Base-by-base conservation (phyloP, 2,888 invertebrate genomes). In the Agrotis ipsilon region DNA sequence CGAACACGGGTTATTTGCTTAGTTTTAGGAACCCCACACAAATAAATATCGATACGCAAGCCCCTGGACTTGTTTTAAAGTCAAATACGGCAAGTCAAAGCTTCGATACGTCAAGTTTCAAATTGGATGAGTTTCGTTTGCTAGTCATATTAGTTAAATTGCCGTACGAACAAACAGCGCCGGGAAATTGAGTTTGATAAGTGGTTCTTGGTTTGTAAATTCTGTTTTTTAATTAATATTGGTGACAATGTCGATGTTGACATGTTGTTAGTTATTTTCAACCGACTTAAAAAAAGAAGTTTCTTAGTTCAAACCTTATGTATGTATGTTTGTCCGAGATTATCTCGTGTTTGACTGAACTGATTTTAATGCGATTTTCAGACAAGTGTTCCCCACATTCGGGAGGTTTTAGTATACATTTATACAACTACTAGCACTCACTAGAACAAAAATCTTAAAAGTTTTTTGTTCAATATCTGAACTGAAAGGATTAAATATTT, bases 141-240 rank as follows among this genome's bases (percentile, higher is more conserved):
- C 48, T 61, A 48, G 67, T 49, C 49, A 73, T 76, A 75, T 78
- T 76, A 78, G 76, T 83, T 78, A 79, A 80, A 85, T 81, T 86
- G 74, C 70, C 64, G 75, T 63, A 70, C 60, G 76, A 69, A 72
- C 75, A 80, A 82, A 84, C 76, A 79, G 66, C 52, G 39, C 57
- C 27, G 62, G 55, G 27, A 71, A 77, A 75, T 83, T 68, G 57
- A 81, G 72, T 76, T 79, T 71, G 61, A 62, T 67, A 64, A 64
- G 72, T 68, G 67, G 68, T 71, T 68, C 46, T 60, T 24, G 32
- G 24, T 63, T 68, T 63, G 83, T 71, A 71, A 71, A 82, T 74
- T 57, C 61, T 57, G 62, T 63, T 82, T 69, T 27, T 52, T 64
- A 75, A 80, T 80, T 80, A 78, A 68, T 70, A 68, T 45, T 59